phyloP scores from a whole-genome alignment of 2,113 vertebrate species.

The Tringa solitaria region DNA sequence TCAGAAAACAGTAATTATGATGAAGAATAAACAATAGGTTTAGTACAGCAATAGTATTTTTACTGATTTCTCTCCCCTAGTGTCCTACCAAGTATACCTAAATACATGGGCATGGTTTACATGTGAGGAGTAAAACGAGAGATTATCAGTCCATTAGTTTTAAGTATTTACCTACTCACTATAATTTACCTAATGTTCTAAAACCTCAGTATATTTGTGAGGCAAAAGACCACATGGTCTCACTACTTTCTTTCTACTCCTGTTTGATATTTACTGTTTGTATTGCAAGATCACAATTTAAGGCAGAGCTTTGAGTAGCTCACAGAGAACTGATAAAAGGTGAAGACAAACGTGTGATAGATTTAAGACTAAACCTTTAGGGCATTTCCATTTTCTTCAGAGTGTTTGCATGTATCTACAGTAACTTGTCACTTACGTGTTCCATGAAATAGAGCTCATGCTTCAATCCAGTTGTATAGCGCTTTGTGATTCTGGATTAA shows the following conservation, averaged over 20 bases:
- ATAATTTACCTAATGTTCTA: background rate
- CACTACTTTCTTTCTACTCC: background rate
- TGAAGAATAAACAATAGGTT: background rate
- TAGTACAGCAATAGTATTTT: background rate
- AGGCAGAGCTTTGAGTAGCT: background rate
- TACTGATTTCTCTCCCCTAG: background rate
- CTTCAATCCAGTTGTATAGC: background rate
- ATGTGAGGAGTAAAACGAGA: background rate
- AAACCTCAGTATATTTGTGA: background rate
- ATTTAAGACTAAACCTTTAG: background rate
- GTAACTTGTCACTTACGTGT: background rate
- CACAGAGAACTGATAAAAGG: background rate
- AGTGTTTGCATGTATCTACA: background rate
- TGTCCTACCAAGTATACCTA: background rate
- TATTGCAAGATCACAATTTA: background rate
- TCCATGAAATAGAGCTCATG: background rate
- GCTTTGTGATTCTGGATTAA: background rate
- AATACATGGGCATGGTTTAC: accelerated
- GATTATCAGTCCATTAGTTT: background rate
- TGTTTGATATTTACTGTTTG: too few relatives aligned
- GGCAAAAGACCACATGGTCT: background rate
- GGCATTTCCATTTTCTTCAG: background rate
- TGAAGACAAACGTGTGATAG: background rate
- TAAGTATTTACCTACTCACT: background rate
- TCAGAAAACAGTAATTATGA: background rate